Base-by-base conservation (phyloP, 2,888 invertebrate species). In the Hirtodrosophila alboralis region DNA sequence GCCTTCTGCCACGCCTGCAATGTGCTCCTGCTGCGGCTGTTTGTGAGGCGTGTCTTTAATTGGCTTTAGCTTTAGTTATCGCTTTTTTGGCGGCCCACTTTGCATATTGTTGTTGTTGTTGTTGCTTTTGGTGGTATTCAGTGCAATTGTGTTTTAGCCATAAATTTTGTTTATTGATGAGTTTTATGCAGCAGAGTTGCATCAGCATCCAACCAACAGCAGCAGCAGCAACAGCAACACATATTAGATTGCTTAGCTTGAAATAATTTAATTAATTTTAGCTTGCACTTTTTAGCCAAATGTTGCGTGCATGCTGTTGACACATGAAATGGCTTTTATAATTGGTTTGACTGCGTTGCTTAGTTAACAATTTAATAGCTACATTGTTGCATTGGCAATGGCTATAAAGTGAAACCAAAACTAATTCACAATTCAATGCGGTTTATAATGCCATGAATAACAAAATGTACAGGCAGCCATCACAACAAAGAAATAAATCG, bases 111-210 rank as follows among this genome's bases (percentile, higher is more conserved):
- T 48, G 16, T n/a, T 18, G 13, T 60, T 37, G 33, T 31, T 30
- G 16, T 12, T 43, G 23, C 10, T 45, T 12, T 27, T 9, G 43
- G 10, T 47, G 41, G 10, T 63, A 53, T 56, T 59, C 58, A 58
- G 36, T 59, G 58, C 62, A 62, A 66, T 71, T 71, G 66, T 71
- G 66, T 63, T 72, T 54, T 38, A 16, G 47, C 62, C 78, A 78
- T 78, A 78, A 78, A 78, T 77, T 80, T 68, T 52, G 79, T 70
- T 78, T 81, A 75, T 78, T 81, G 75, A 73, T 66, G 73, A 75
- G 62, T 49, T 67, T 59, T 56, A 66, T 73, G 51, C 40, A 14
- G 71, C 65, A 51, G 23, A 23, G 7, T 34, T 26, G 26, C 31
- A 14, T 8, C 31, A 16, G 37, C 14, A 21, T 27, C 21, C n/a